Evolutionary conservation across 2,797 vertebrate genomes (phyloP).

Genomic region (Crocidura indochinensis): DNA sequence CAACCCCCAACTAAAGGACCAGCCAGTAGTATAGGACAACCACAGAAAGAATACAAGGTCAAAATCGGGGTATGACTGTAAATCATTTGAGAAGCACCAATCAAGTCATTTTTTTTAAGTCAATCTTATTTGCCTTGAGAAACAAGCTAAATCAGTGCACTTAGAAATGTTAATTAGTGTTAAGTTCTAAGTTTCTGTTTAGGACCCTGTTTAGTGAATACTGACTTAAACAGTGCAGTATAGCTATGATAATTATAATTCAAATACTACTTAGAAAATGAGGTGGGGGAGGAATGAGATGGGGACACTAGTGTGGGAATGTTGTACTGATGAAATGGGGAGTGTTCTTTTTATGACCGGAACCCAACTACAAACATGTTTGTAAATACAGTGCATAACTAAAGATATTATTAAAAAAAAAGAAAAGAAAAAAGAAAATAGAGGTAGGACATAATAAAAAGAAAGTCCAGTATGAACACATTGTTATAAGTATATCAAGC

Average conservation of each 20-base stretch:
- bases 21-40: too few species aligned
- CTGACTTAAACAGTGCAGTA: not conserved
- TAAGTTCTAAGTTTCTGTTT: not conserved
- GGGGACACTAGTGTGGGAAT: too few species aligned
- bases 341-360: too few species aligned
- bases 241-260: not conserved
- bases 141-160: not conserved
- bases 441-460: not conserved
- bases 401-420: too few species aligned
- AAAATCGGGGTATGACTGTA: too few species aligned
- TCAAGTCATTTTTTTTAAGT: not conserved
- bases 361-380: too few species aligned
- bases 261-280: conserved; percentile 7
- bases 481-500: not conserved
- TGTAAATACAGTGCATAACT: too few species aligned
- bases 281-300: too few species aligned
- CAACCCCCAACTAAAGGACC: too few species aligned
- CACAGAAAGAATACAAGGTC: too few species aligned
- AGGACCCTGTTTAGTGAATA: not conserved
- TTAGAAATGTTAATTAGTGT: conserved; percentile 22
- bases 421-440: not conserved
- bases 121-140: not conserved
- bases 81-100: not conserved
- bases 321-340: too few species aligned
- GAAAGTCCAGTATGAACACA: not conserved